Percentiles rank a stretch among this genome's conserved stretches.
phyloP scores from a whole-genome alignment of 2,888 invertebrate genomes.

The Agrochola circellaris region DNA sequence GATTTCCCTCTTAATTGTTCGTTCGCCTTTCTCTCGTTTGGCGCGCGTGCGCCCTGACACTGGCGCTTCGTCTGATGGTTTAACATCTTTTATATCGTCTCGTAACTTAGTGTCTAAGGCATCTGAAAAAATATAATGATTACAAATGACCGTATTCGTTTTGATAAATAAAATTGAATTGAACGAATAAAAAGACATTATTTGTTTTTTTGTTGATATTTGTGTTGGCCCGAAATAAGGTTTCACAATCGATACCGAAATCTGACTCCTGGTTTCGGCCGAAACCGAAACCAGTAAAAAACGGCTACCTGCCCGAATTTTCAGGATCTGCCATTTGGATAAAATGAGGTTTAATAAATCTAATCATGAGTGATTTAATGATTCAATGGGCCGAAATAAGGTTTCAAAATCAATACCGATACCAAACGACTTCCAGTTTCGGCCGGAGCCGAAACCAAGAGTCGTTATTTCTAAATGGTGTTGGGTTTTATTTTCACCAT shows the following conservation, averaged over 20 bases:
- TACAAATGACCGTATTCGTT: not conserved
- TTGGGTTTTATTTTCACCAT: not conserved
- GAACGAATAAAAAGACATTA: not conserved
- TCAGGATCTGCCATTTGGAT: not conserved
- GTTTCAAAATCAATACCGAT: constrained; percentile 1
- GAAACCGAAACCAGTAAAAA: not conserved
- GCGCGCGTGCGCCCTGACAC: constrained; percentile 38
- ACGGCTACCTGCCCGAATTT: not conserved
- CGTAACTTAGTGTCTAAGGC: constrained; percentile 23
- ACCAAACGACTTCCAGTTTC: not conserved
- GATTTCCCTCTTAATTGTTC: constrained; percentile 63
- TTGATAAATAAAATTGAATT: not conserved
- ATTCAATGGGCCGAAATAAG: not conserved
- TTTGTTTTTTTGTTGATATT: not conserved
- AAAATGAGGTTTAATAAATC: not conserved
- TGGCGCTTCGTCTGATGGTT: constrained; percentile 14
- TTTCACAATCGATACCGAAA: not conserved
- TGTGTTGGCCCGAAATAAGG: not conserved
- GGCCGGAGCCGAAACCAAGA: not conserved
- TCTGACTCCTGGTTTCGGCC: not conserved
- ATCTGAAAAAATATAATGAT: constrained; percentile 16
- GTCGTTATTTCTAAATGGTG: not conserved
- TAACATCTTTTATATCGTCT: constrained; percentile 32
- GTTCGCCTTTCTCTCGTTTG: constrained; percentile 42
- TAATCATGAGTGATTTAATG: not conserved